Conservation (phyloP, 2,888 invertebrate species). For the Carterocephalus palaemon region DNA sequence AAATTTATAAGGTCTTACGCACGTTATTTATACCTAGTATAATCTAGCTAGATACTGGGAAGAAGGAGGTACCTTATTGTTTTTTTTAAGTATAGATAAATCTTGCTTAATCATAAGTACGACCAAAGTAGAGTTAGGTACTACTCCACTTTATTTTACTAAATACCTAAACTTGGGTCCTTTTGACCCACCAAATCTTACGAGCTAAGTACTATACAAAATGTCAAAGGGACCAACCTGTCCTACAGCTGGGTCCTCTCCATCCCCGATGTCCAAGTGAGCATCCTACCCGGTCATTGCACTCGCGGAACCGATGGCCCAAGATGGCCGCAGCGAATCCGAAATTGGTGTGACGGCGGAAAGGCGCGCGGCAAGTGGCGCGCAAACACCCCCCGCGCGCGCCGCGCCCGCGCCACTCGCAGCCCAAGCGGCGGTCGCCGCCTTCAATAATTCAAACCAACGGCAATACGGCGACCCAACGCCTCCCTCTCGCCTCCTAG, state of each 20-base stretch:
- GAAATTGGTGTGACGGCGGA: constrained; percentile 66
- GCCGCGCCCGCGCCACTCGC: constrained; percentile 46
- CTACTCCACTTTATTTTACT: too few relatives aligned
- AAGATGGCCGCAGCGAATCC: constrained; percentile 49
- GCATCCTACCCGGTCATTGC: constrained; percentile 49
- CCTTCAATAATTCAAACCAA: constrained; percentile 72
- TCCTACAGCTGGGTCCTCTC: constrained; percentile 17
- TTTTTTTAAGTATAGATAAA: too few relatives aligned
- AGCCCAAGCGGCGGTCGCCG: constrained; percentile 68
- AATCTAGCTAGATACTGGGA: too few relatives aligned
- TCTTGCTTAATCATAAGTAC: too few relatives aligned
- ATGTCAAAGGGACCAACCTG: constrained; percentile 18
- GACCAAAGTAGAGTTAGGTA: too few relatives aligned
- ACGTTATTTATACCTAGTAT: too few relatives aligned
- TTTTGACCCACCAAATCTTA: neutral
- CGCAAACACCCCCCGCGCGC: constrained; percentile 32
- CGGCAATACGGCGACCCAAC: constrained; percentile 38
- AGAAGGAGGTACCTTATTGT: too few relatives aligned
- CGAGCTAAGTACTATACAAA: neutral
- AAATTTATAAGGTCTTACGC: too few relatives aligned
- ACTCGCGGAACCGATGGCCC: constrained; percentile 39
- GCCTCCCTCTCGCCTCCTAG: constrained; percentile 47
- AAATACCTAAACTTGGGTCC: neutral
- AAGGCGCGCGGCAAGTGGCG: constrained; percentile 62
- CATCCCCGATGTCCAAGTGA: constrained; percentile 44